A percentile compares a stretch with the other conserved stretches of the same genome.
These are phyloP conservation scores for Odontocerum albicorne DNA, from an alignment of 2,888 invertebrate species.

Conservation along the genomic window DNA sequence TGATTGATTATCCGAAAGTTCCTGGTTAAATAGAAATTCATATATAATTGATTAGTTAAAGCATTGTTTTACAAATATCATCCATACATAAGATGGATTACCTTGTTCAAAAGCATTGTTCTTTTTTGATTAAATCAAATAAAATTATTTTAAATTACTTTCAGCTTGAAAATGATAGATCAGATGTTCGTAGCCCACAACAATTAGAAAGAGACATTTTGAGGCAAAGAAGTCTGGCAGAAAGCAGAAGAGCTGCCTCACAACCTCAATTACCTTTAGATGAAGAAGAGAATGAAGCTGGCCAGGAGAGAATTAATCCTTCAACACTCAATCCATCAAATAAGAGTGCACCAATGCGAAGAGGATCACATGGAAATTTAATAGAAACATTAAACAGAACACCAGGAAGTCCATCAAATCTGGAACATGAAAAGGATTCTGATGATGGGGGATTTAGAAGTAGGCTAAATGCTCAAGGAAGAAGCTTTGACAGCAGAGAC, in stretches of 20 bases:
- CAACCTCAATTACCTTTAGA: conserved; percentile 67
- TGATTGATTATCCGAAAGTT: no score
- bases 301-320: conserved; percentile 46
- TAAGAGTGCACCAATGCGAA: conserved; percentile 41
- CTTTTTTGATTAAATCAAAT: no score
- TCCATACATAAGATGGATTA: no score
- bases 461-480: conserved; percentile 45
- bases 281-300: conserved; percentile 44
- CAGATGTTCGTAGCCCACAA: conserved; percentile 62
- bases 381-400: conserved; percentile 50
- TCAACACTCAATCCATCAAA: conserved; percentile 47
- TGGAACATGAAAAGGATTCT: conserved; percentile 56
- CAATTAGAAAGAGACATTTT: conserved; percentile 63
- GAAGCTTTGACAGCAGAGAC: conserved; percentile 48
- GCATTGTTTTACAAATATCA: no score
- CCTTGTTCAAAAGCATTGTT: no score
- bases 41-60: no score
- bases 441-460: conserved; percentile 64
- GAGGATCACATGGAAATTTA: conserved; percentile 64
- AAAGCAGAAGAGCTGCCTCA: conserved; percentile 63
- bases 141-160: no score
- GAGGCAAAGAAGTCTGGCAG: conserved; percentile 58
- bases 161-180: conserved; percentile 53
- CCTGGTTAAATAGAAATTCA: no score
- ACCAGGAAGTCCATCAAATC: conserved; percentile 32